phyloP scores from a whole-genome alignment of 2,888 invertebrate genomes.

The Amblyjoppa proteus region DNA sequence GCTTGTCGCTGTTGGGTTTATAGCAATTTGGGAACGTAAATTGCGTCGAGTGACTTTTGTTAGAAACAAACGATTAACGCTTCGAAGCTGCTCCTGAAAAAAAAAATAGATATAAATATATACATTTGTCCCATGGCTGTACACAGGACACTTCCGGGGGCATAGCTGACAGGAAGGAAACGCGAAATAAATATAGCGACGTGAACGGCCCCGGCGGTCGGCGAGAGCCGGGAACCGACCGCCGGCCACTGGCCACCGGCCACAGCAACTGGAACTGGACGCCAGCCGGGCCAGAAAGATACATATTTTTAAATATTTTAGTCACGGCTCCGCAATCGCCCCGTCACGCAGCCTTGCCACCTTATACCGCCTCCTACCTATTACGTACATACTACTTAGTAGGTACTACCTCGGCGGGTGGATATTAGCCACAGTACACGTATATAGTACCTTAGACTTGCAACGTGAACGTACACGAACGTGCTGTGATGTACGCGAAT shows the following conservation, averaged over 20 bases:
- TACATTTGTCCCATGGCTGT: not conserved
- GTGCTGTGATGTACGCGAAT: conserved; percentile 52
- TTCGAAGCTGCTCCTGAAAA: conserved; percentile 67
- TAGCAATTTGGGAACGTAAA: not conserved
- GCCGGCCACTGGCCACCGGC: conserved; percentile 56
- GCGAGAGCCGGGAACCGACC: conserved; percentile 70
- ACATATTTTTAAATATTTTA: conserved; percentile 85
- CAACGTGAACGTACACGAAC: conserved; percentile 47
- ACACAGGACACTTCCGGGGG: conserved; percentile 72
- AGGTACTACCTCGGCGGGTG: conserved; percentile 66
- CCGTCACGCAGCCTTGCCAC: conserved; percentile 85
- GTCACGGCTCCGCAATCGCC: conserved; percentile 85
- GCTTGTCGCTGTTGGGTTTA: not conserved
- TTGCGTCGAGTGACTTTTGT: conserved; percentile 41
- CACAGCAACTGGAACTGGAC: conserved; percentile 83
- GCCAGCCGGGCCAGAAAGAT: conserved; percentile 85
- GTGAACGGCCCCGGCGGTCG: conserved; percentile 72
- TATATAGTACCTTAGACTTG: conserved; percentile 30
- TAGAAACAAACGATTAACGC: conserved; percentile 69
- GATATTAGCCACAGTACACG: conserved; percentile 57
- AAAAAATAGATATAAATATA: conserved; percentile 1
- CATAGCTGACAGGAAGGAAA: conserved; percentile 83
- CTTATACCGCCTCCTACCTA: conserved; percentile 80
- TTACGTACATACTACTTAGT: conserved; percentile 78
- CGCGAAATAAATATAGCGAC: conserved; percentile 84